Conservation (phyloP, 2,888 invertebrate species). For the Troglohyphantes excavatus region DNA sequence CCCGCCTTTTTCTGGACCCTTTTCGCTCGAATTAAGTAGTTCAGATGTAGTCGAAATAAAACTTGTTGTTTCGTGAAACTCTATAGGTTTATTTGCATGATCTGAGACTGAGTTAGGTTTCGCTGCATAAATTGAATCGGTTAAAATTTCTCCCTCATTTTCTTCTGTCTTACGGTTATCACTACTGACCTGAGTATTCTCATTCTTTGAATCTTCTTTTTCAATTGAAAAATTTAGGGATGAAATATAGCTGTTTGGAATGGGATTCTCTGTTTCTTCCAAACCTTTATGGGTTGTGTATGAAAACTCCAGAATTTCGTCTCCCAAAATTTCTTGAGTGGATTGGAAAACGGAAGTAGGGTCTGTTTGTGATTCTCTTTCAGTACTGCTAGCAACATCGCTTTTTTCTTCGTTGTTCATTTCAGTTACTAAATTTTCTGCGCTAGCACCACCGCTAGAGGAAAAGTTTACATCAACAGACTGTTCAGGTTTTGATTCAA, state of each 20-base stretch:
- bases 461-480: background rate
- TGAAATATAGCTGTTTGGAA: background rate
- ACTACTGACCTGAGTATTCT: background rate
- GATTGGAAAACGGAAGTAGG: background rate
- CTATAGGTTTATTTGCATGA: background rate
- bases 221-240: background rate
- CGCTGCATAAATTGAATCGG: background rate
- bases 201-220: background rate
- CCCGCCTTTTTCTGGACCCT: conserved; percentile 7
- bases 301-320: background rate
- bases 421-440: background rate
- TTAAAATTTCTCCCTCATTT: conserved; percentile 50
- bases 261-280: background rate
- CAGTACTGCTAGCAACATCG: background rate
- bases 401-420: background rate
- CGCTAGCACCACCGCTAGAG: background rate
- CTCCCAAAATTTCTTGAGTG: background rate
- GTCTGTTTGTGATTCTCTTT: background rate
- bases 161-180: conserved; percentile 10
- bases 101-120: background rate
- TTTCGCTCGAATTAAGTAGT: background rate
- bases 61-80: background rate
- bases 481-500: background rate
- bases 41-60: background rate
- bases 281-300: background rate